A percentile compares a stretch with the other conserved stretches of the same genome.
These are phyloP conservation scores for Spinus pinus DNA, from an alignment of 2,797 vertebrate species.

Conservation along the genomic window DNA sequence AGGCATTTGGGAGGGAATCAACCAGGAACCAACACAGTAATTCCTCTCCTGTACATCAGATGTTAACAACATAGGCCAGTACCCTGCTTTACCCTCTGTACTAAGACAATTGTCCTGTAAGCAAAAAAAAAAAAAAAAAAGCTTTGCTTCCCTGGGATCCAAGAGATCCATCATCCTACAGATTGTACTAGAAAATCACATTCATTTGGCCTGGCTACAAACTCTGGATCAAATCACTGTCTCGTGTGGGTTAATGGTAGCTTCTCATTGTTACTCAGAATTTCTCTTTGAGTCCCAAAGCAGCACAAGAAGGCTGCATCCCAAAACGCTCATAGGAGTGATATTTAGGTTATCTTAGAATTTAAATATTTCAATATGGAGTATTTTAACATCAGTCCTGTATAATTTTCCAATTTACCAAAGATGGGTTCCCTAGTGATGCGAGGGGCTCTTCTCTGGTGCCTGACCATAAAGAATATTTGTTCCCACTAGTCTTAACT, in stretches of 20 bases:
- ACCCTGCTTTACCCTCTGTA: background rate
- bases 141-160: background rate
- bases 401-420: background rate
- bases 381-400: background rate
- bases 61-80: background rate
- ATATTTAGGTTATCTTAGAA: background rate
- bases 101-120: background rate
- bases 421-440: background rate
- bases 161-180: background rate
- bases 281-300: background rate
- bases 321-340: background rate
- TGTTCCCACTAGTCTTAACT: background rate
- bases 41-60: background rate
- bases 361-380: background rate
- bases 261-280: background rate
- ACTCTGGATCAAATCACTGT: background rate
- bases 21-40: conserved; percentile 6
- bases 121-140: background rate
- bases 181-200: background rate
- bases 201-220: background rate
- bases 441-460: background rate
- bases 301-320: background rate
- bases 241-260: background rate
- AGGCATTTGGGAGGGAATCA: conserved; percentile 39
- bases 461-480: background rate